Evolutionary conservation across 2,113 vertebrate species (phyloP), one percentile per base, ranked within the genome.

Genomic region (Ptychochromis oligacanthus): DNA sequence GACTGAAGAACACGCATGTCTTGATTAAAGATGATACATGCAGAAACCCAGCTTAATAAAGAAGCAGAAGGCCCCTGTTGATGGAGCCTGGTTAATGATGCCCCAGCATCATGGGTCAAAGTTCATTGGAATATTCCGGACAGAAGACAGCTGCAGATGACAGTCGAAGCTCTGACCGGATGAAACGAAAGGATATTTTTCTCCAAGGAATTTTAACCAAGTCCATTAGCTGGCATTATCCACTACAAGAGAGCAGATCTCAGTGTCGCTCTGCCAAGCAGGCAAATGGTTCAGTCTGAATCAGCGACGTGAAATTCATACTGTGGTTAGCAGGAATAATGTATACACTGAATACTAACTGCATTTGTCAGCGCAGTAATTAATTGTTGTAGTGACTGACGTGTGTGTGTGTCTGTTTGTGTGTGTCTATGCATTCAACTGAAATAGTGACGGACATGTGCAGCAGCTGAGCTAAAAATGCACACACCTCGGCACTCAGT

Each of bases 371-470:
- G 55, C 40, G 57, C 17, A 72, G 56, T 26, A 58, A 59, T 43
- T 40, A 28, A 46, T 24, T 75, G 57, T 36, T 64, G 28, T 43
- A 60, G 2, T 75, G 26, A 57, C 2, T 60, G 28, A 59, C 31
- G 5, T 0, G 31, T 58, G 5, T 0, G 31, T 58, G 38, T 54
- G 62, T 70, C 22, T 55, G 79, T 36, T 14, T 62, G 57, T 64
- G 75, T 1, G 4, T 57, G 38, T 77, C n/a, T 61, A 31, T 28
- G 24, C 17, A 52, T 52, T 40, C 7, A 57, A 56, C 80, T 57
- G 40, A 91, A 89, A 88, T 76, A 93, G 82, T 90, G 91, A 93
- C 81, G 77, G 93, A 93, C 85, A 84, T 82, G 60, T 72, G 62
- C 78, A 87, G 74, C 91, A 93, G 92, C 92, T 93, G 90, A 93